Base-by-base conservation (phyloP, 2,888 invertebrate genomes). In the Entomobrya proxima region DNA sequence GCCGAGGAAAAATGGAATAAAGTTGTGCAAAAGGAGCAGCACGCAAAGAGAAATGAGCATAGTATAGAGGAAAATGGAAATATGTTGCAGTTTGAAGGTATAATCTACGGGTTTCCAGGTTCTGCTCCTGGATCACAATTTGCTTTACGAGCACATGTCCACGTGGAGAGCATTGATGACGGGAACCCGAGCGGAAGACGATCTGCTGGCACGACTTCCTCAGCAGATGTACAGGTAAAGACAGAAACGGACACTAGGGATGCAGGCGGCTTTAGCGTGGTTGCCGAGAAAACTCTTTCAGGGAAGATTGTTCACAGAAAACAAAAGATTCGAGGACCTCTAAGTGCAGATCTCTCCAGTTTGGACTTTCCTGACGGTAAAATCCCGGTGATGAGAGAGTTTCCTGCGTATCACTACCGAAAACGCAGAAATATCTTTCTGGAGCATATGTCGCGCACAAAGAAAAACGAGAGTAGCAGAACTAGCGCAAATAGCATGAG, bases 61-160 rank as follows among this genome's bases (percentile, higher is more conserved):
- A 35, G 47, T 64, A 52, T 15, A 3, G 64, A 50, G 30, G 81
- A 40, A 27, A 21, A 6, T 47, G 75, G 58, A n/a, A 61, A 52
- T n/a, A 84, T 87, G 55, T 18, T 88, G 21, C 77, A 82, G 67
- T 88, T 88, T 44, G 77, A 86, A 72, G 88, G 88, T 15, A 77
- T 88, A 83, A 88, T 88, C 78, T 88, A 88, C 77, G 88, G 88
- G 47, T 86, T 88, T 72, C 88, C 88, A 37, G 83, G 82, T n/a
- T 83, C 87, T 15, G 61, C 87, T 11, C 86, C 86, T 18, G 88
- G 87, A 30, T 86, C 85, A 15, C 85, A 78, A 74, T 88, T 88
- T 82, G 78, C 78, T 82, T 86, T 88, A 55, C 78, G 84, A 58
- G 85, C 86, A 30, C 84, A 84, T 72, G 85, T 88, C 52, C 81